Evolutionary conservation across 2,888 invertebrate species (phyloP), one percentile per base, ranked within the genome.

Genomic region (Sminthurinus aureus): DNA sequence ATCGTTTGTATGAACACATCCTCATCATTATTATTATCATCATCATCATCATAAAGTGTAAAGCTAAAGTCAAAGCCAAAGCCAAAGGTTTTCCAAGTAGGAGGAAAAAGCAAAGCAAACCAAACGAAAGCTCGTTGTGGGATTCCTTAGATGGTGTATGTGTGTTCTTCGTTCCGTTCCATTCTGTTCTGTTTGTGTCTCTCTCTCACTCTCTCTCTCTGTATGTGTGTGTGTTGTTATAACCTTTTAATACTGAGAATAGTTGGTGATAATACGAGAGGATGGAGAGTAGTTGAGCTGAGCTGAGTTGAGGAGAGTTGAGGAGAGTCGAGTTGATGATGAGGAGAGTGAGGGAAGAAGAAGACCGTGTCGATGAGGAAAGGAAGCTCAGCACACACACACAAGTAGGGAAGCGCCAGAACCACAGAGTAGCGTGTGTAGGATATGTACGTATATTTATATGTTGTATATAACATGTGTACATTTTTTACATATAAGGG

Each of bases 351-450:
- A 38, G 38, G 38, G 38, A 38, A 64, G 13, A 20, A 69, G 67
- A 20, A 69, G 67, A 69, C 67, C 22, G 20, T 20, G 67, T 69
- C 67, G 67, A 69, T 69, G 67, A 69, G 67, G 67, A 69, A 58
- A 77, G 77, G 77, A 77, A 77, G 77, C 58, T 22, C 20, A 77
- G 77, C 38, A 38, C 38, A 38, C 38, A 38, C 38, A 38, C 50
- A 75, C 20, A 51, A 75, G 75, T 13, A 75, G 75, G 64, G 51
- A 38, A 75, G 50, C 50, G 51, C 51, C 75, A 51, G n/a, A 38
- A 51, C 8, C n/a, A 58, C n/a, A 77, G 15, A 77, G 22, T 51
- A 20, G 15, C 18, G 20, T 77, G 22, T 77, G 51, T 52, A 77
- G 20, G 78, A 8, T 26, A 66, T 66, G 12, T 26, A 38, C 24